Evolutionary conservation across 2,888 invertebrate species (phyloP).

Genomic region (Phasia obesa): DNA sequence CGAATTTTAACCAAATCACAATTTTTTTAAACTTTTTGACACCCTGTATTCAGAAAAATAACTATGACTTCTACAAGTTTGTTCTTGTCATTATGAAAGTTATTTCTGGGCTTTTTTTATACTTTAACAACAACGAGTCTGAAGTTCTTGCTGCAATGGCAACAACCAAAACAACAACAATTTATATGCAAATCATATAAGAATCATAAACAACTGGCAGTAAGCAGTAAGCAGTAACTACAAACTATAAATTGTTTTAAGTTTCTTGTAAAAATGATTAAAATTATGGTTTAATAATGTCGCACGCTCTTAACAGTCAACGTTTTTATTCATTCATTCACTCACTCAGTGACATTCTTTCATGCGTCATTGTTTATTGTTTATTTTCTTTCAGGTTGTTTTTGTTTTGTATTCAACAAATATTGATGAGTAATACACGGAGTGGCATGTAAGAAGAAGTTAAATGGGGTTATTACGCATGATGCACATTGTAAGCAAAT

Average conservation of each 20-base stretch:
- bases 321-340: conserved; percentile 6
- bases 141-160: neutral
- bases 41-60: no score
- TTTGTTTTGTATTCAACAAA: conserved; percentile 42
- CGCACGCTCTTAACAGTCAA: neutral
- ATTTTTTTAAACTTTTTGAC: no score
- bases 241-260: conserved; percentile 10
- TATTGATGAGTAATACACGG: conserved; percentile 46
- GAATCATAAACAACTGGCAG: neutral
- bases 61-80: no score
- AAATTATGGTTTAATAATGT: neutral
- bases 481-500: conserved; percentile 25
- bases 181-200: conserved; percentile 58
- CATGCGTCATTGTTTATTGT: conserved; percentile 56
- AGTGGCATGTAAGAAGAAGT: conserved; percentile 13
- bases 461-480: conserved; percentile 47
- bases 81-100: no score
- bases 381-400: neutral
- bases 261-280: conserved; percentile 55
- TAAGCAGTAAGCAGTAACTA: conserved; percentile 15
- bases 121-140: neutral
- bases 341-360: conserved; percentile 50
- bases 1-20: no score
- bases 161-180: conserved; percentile 22
- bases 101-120: neutral